Percentiles rank a stretch among this genome's conserved stretches.
phyloP scores from a whole-genome alignment of 2,888 invertebrate species.

The Monopis laevigella region DNA sequence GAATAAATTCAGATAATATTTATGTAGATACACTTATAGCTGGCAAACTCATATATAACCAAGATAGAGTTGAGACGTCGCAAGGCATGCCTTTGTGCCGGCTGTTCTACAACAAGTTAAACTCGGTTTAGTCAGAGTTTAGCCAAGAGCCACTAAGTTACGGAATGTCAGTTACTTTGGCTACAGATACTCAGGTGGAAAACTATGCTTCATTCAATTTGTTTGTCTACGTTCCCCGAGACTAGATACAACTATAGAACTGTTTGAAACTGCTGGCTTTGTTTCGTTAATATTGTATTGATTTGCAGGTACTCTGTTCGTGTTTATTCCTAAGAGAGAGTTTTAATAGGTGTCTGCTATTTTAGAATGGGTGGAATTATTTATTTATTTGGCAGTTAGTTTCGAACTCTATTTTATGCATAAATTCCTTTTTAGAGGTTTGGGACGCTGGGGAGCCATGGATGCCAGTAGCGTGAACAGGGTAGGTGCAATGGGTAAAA shows the following conservation, averaged over 20 bases:
- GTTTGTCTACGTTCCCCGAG: conserved; percentile 17
- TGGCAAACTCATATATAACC: too few species aligned
- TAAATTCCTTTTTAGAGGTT: too few species aligned
- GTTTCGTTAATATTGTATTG: too few species aligned
- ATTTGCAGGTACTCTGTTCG: not conserved
- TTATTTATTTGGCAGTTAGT: too few species aligned
- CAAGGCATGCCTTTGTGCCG: conserved; percentile 9
- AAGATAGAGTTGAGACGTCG: conserved; percentile 5
- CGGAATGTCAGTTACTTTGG: conserved; percentile 31
- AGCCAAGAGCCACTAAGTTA: conserved; percentile 30
- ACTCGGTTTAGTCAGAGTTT: conserved; percentile 18
- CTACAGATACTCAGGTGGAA: conserved; percentile 25
- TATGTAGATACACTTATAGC: too few species aligned
- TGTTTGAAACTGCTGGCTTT: conserved; percentile 3
- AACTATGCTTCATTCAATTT: conserved; percentile 26
- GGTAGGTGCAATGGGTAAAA: too few species aligned
- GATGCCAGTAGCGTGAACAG: too few species aligned
- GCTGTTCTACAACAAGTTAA: conserved; percentile 13
- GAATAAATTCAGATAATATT: too few species aligned
- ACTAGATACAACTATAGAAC: not conserved
- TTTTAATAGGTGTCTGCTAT: not conserved
- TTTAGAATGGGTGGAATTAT: too few species aligned
- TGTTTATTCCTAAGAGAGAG: not conserved
- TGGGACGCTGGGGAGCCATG: too few species aligned
- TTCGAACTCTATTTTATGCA: too few species aligned